Conservation (phyloP, 1,140 invertebrate species). For the Brachionus sp. region DNA sequence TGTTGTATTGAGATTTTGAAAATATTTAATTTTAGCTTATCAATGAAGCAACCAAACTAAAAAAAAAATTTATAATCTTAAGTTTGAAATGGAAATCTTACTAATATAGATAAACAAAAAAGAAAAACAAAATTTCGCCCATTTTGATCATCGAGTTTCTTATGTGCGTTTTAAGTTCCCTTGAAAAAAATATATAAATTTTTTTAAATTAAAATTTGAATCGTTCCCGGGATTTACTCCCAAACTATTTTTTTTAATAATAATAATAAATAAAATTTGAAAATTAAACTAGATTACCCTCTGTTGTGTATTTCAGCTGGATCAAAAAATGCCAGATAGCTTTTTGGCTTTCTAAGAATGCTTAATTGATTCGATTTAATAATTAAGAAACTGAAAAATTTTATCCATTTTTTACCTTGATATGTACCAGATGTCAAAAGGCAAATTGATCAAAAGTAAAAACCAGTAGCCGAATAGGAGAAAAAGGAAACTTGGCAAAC, state of each 20-base stretch:
- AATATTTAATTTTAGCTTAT: no score
- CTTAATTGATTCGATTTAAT: background rate
- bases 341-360: conserved; percentile 9
- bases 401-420: background rate
- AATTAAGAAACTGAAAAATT: background rate
- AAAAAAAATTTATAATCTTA: background rate
- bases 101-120: conserved; percentile 39
- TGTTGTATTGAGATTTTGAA: no score
- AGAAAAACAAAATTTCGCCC: conserved; percentile 20
- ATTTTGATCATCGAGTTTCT: conserved; percentile 38
- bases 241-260: no score
- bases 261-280: no score
- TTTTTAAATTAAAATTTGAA: background rate
- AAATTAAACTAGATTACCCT: background rate
- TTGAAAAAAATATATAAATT: background rate
- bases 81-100: background rate
- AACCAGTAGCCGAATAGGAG: background rate
- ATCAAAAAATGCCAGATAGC: conserved; percentile 5
- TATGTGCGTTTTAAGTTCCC: conserved; percentile 28
- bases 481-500: background rate
- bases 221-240: no score
- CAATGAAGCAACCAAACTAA: background rate
- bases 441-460: background rate
- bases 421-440: conserved; percentile 25
- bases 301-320: conserved; percentile 35